Percentiles rank a stretch among this genome's conserved stretches.
phyloP scores from a whole-genome alignment of 1,140 invertebrate genomes.

The Tenebrio molitor region DNA sequence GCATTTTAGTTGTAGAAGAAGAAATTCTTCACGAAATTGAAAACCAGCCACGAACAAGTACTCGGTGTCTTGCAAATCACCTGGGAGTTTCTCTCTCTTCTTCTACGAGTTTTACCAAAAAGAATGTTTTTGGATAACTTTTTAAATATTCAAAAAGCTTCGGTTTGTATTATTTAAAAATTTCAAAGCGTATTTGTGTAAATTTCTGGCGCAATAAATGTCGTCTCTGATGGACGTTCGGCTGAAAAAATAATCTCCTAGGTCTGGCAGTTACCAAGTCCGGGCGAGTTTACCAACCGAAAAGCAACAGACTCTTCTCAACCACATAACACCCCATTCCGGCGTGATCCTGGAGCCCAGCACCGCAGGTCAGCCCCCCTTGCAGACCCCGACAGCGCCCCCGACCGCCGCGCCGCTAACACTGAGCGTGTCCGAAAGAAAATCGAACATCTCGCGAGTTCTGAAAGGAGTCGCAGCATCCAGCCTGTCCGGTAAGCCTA shows the following conservation, averaged over 20 bases:
- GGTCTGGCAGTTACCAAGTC: slow-evolving; percentile 67
- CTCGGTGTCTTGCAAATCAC: too few relatives aligned
- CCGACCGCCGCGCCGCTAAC: slow-evolving; percentile 60
- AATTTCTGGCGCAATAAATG: too few relatives aligned
- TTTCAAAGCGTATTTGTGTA: too few relatives aligned
- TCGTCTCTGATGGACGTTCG: too few relatives aligned
- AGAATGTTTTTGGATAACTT: too few relatives aligned
- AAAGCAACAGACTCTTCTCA: slow-evolving; percentile 67
- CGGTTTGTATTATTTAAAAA: too few relatives aligned
- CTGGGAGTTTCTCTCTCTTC: too few relatives aligned
- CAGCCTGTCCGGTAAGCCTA: slow-evolving; percentile 70
- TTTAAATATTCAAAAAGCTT: too few relatives aligned
- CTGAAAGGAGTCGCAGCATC: slow-evolving; percentile 69
- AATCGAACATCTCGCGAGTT: slow-evolving; percentile 64
- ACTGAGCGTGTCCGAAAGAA: slow-evolving; percentile 64
- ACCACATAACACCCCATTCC: slow-evolving; percentile 65
- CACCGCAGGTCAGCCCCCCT: slow-evolving; percentile 61
- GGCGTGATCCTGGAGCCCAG: slow-evolving; percentile 64
- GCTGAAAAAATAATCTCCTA: slow-evolving; percentile 54
- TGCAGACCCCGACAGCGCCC: slow-evolving; percentile 56
- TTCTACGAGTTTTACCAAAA: too few relatives aligned
- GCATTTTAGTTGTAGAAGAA: too few relatives aligned
- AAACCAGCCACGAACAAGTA: too few relatives aligned
- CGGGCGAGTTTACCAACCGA: slow-evolving; percentile 64
- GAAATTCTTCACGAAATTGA: too few relatives aligned